Evolutionary conservation across 1,140 invertebrate genomes (phyloP).

Genomic region (Pseudomyrmex dendroicus): DNA sequence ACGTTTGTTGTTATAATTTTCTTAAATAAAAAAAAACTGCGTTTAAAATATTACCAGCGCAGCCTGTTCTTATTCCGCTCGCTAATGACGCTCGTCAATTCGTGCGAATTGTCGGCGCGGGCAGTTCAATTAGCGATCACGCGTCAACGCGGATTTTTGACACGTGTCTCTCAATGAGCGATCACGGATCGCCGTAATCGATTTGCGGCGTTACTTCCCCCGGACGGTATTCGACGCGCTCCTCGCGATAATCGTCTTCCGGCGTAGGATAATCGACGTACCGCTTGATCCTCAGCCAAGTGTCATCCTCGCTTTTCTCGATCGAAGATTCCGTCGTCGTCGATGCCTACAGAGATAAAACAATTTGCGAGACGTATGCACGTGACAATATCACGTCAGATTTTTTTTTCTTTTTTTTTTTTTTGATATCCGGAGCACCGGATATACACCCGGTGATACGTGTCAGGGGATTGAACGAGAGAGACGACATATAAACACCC

Average conservation of each 20-base stretch:
- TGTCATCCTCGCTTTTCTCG: constrained; percentile 60
- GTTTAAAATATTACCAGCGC: constrained; percentile 59
- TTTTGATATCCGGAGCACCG: background rate
- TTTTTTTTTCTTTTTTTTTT: background rate
- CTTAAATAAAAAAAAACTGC: constrained; percentile 69
- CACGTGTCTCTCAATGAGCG: background rate
- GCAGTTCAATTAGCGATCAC: background rate
- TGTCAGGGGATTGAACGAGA: constrained; percentile 2
- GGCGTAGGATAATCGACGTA: constrained; percentile 51
- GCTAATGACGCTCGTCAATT: background rate
- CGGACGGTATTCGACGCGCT: constrained; percentile 29
- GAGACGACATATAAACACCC: constrained; percentile 26
- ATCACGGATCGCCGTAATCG: background rate
- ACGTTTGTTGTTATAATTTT: constrained; percentile 72
- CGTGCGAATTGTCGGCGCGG: background rate
- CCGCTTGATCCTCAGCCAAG: constrained; percentile 20
- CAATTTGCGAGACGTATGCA: background rate
- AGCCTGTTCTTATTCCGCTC: constrained; percentile 29
- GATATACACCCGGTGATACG: background rate
- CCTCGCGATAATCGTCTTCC: constrained; percentile 54
- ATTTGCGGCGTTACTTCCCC: background rate
- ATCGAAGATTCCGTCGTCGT: constrained; percentile 58
- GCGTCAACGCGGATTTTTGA: background rate
- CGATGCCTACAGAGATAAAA: constrained; percentile 51
- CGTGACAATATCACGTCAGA: background rate